phyloP scores from a whole-genome alignment of 2,888 invertebrate species.

The Meloe dianella region DNA sequence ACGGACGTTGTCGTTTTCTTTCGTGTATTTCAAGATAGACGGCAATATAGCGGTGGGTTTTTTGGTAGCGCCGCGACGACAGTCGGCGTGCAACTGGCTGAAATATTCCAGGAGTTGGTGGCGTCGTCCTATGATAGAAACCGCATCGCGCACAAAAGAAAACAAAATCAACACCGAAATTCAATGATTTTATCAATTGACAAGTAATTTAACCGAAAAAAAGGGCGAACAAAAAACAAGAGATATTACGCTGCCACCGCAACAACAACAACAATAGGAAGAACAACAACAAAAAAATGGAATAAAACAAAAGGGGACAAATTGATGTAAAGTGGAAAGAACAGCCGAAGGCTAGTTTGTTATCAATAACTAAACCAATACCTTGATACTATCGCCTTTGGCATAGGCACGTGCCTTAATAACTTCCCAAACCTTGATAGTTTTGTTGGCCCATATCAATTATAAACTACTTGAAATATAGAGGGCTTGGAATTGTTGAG shows the following conservation, averaged over 20 bases:
- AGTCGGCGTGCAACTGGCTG: conserved; percentile 49
- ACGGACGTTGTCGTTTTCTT: conserved; percentile 2
- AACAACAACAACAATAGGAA: no score
- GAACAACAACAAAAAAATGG: neutral
- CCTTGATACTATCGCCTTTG: neutral
- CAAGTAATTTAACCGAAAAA: neutral
- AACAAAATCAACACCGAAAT: neutral
- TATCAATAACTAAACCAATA: conserved; percentile 4
- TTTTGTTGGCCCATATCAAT: neutral
- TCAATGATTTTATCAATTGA: conserved; percentile 6
- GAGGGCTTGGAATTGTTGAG: neutral
- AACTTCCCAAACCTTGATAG: neutral
- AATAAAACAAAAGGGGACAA: neutral
- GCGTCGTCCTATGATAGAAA: conserved; percentile 30
- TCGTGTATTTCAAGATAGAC: neutral
- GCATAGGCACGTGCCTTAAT: neutral
- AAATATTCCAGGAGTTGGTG: conserved; percentile 19
- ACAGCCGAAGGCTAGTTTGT: neutral
- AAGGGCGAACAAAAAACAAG: neutral
- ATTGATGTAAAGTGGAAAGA: neutral
- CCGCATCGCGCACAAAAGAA: conserved; percentile 21
- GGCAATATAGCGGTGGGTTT: conserved; percentile 9
- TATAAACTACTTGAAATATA: neutral
- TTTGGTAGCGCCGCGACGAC: conserved; percentile 43
- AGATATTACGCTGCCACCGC: neutral